phyloP scores from a whole-genome alignment of 2,888 invertebrate species.

The Mimas tiliae region DNA sequence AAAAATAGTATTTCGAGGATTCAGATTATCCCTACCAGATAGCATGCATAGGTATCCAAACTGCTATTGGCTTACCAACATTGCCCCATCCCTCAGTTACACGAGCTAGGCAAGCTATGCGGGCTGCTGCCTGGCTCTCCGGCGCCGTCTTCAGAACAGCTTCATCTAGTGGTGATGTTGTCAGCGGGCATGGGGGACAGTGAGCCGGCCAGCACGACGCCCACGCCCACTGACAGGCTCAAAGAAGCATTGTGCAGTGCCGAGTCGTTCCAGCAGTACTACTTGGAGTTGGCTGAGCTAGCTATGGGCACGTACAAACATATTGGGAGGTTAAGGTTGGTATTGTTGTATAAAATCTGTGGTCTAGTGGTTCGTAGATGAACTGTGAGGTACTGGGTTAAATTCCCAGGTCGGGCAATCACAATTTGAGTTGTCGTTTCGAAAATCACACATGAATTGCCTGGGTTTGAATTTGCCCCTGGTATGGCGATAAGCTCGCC shows the following conservation, averaged over 20 bases:
- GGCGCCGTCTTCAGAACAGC: constrained; percentile 92
- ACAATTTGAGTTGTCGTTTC: too few relatives aligned
- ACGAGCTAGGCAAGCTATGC: constrained; percentile 94
- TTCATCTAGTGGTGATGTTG: constrained; percentile 95
- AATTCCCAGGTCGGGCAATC: too few relatives aligned
- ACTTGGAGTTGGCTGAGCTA: constrained; percentile 95
- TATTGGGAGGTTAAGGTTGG: constrained; percentile 88
- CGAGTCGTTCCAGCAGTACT: constrained; percentile 94
- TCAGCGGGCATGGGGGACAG: constrained; percentile 96
- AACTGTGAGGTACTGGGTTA: too few relatives aligned
- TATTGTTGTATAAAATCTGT: constrained; percentile 11
- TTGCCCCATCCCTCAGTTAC: constrained; percentile 81
- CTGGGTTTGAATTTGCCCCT: too few relatives aligned
- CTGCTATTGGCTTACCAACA: background rate
- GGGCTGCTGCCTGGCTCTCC: constrained; percentile 93
- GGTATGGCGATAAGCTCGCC: too few relatives aligned
- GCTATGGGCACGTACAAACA: constrained; percentile 99
- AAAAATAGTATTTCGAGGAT: too few relatives aligned
- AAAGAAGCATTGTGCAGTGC: constrained; percentile 96
- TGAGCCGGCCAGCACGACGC: constrained; percentile 73
- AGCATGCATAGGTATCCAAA: too few relatives aligned
- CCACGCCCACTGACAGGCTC: constrained; percentile 91
- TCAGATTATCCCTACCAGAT: too few relatives aligned
- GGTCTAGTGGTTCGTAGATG: too few relatives aligned
- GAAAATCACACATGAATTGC: too few relatives aligned